Evolutionary conservation across 2,888 invertebrate genomes (phyloP).

Genomic region (Crossocerus cetratus): DNA sequence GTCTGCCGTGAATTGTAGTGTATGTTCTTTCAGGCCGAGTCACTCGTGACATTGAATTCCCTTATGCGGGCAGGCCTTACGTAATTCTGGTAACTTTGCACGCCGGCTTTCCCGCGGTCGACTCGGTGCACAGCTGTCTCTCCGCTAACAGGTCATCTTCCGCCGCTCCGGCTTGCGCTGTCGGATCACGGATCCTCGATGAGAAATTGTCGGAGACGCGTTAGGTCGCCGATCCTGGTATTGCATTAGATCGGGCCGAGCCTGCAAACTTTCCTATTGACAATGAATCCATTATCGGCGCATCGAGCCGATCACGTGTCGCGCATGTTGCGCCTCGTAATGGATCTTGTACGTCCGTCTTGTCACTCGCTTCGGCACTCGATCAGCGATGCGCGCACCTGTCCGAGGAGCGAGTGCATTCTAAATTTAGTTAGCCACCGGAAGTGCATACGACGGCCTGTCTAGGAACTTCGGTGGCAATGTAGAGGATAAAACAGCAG

Average conservation of each 20-base stretch:
- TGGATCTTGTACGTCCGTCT: slow-evolving; percentile 13
- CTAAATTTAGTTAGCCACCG: slow-evolving; percentile 25
- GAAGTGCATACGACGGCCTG: not conserved
- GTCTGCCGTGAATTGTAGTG: slow-evolving; percentile 49
- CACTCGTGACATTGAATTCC: slow-evolving; percentile 52
- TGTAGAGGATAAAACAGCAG: not conserved
- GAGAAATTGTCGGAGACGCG: no score
- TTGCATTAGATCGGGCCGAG: no score
- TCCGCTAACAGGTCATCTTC: no score
- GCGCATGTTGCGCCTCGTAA: slow-evolving; percentile 10
- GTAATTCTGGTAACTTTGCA: slow-evolving; percentile 45
- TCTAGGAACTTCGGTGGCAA: no score
- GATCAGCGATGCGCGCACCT: slow-evolving; percentile 22
- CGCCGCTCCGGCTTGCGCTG: no score
- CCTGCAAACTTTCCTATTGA: not conserved
- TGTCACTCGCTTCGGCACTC: slow-evolving; percentile 16
- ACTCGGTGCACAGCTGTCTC: no score
- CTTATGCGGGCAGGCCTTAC: slow-evolving; percentile 45
- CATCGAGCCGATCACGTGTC: slow-evolving; percentile 12
- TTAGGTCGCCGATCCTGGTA: no score
- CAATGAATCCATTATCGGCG: slow-evolving; percentile 2
- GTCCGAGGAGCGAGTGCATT: slow-evolving; percentile 1
- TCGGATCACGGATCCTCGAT: no score
- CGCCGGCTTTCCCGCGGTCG: not conserved
- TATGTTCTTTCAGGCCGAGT: slow-evolving; percentile 48